Evolutionary conservation across 2,797 vertebrate genomes (phyloP), one percentile per base, ranked within the genome.

Genomic region (Thaleichthys pacificus): DNA sequence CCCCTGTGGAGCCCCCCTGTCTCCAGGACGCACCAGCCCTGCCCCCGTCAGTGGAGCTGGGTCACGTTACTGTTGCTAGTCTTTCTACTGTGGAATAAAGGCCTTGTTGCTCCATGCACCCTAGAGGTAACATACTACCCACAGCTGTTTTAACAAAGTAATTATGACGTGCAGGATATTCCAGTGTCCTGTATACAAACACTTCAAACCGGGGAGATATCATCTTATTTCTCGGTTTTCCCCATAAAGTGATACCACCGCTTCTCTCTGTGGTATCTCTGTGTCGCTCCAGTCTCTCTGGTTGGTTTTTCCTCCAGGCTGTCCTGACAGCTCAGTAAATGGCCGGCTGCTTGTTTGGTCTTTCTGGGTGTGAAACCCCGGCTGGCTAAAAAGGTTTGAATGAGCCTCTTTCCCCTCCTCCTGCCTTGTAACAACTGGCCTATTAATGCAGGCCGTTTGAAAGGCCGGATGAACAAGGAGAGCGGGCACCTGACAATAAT

Each of bases 401-500:
- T 90, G 85, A 89, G 80, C 77, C 2, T 76, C 84, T 6, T 88
- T 84, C 85, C 82, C 82, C 87, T 86, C 82, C 81, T 15, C 2
- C 77, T 84, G 73, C 84, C 85, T 84, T 89, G 87, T 89, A 89
- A 88, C 91, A 87, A 89, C 87, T 89, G 85, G 84, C 83, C 87
- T 89, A 90, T 90, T 89, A 91, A 90, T 88, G 89, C 87, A 84
- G 85, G 60, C 35, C 74, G 78, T 86, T 83, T 91, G 86, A 91
- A 92, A 90, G 84, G 87, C 84, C 84, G 80, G 82, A 80, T 82
- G 84, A 86, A 90, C 81, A 82, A 75, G 87, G 88, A 66, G 78
- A 76, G 83, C 85, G 84, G 88, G 75, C 88, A 89, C 87, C 85
- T 87, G 88, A 89, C 84, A 78, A 85, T 92, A 92, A 93, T 91